Percentiles rank a stretch among this genome's conserved stretches.
Conservation (phyloP, 2,888 invertebrate genomes). For the Andrena minutula region DNA sequence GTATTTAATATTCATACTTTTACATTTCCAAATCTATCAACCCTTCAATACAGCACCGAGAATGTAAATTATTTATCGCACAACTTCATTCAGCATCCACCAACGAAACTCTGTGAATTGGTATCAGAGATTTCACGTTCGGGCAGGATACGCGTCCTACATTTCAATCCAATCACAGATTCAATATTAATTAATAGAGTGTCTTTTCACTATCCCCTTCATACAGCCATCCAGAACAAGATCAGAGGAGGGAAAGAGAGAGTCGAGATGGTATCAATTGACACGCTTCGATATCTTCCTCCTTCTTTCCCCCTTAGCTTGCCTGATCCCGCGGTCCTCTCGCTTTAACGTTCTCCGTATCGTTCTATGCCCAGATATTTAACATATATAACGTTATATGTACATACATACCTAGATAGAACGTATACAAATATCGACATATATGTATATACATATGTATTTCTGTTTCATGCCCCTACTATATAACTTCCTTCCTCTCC, state of each 20-base stretch:
- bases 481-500: neutral
- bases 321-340: slow-evolving; percentile 57
- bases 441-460: slow-evolving; percentile 39
- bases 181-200: slow-evolving; percentile 30
- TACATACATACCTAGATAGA: slow-evolving; percentile 44
- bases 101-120: neutral
- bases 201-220: slow-evolving; percentile 21
- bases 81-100: neutral
- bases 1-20: too few relatives aligned
- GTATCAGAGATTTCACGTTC: neutral
- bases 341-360: slow-evolving; percentile 49
- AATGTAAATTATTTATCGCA: neutral
- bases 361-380: slow-evolving; percentile 43
- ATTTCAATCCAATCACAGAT: neutral
- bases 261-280: slow-evolving; percentile 66
- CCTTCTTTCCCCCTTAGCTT: slow-evolving; percentile 46
- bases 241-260: slow-evolving; percentile 53
- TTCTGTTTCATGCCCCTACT: slow-evolving; percentile 33
- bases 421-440: slow-evolving; percentile 3
- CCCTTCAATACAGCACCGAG: neutral
- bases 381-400: slow-evolving; percentile 31
- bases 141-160: neutral
- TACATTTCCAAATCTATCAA: too few relatives aligned
- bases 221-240: slow-evolving; percentile 11
- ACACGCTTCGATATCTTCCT: slow-evolving; percentile 64